Conservation (phyloP, 2,888 invertebrate species). For the Schizaphis graminum region DNA sequence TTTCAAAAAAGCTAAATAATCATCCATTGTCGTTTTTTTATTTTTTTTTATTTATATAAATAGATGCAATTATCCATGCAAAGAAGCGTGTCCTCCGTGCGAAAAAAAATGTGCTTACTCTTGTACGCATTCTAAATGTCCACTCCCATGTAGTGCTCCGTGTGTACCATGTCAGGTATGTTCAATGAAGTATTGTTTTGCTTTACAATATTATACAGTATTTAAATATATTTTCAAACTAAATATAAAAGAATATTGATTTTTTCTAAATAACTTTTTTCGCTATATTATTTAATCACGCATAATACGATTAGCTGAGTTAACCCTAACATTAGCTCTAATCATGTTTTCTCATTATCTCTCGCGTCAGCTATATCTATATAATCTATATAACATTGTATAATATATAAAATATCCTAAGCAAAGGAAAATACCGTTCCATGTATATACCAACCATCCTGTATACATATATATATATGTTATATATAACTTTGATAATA, state of each 20-base stretch:
- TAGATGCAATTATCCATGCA: constrained; percentile 75
- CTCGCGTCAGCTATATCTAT: background rate
- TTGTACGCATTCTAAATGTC: constrained; percentile 74
- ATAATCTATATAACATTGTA: background rate
- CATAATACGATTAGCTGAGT: background rate
- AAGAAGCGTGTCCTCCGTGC: constrained; percentile 76
- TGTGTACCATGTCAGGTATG: constrained; percentile 71
- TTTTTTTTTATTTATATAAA: constrained; percentile 62
- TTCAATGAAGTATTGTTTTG: background rate
- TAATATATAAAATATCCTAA: background rate
- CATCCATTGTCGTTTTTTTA: background rate
- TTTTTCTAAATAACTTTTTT: background rate
- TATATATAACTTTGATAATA: background rate
- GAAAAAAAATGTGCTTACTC: constrained; percentile 72
- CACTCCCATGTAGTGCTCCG: constrained; percentile 71
- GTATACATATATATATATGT: background rate
- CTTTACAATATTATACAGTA: background rate
- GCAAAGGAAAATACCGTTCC: background rate
- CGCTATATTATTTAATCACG: background rate
- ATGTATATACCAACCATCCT: background rate
- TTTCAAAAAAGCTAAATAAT: background rate
- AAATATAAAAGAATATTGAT: background rate
- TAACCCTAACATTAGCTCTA: background rate
- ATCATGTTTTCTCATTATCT: background rate
- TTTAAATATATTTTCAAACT: background rate